These are phyloP conservation scores for Lates japonicus DNA, from an alignment of 2,797 vertebrate species.

Conservation along the genomic window DNA sequence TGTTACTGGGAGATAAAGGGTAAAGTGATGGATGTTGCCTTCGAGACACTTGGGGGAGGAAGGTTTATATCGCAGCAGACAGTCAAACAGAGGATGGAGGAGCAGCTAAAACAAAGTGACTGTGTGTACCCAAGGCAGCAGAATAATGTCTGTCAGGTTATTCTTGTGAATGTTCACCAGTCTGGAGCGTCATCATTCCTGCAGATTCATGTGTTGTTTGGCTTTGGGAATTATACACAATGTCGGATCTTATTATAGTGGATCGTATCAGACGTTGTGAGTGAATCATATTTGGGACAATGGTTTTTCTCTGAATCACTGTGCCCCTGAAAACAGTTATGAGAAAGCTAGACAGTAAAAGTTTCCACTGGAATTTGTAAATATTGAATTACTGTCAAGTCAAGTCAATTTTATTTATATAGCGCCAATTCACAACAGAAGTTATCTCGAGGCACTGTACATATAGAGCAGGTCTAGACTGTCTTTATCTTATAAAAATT, in stretches of 20 bases:
- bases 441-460: too few species aligned
- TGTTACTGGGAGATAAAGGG: conserved; percentile 43
- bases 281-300: conserved; percentile 22
- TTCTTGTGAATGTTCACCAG: conserved; percentile 1
- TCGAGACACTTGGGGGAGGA: conserved; percentile 62
- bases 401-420: too few species aligned
- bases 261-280: conserved; percentile 2
- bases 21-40: conserved; percentile 69
- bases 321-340: neutral
- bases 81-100: conserved; percentile 36
- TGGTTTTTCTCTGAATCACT: neutral
- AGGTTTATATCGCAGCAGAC: conserved; percentile 47
- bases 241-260: neutral
- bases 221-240: neutral
- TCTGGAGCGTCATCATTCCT: neutral
- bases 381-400: neutral
- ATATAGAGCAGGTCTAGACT: too few species aligned
- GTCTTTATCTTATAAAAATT: too few species aligned
- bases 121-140: conserved; percentile 5
- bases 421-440: too few species aligned
- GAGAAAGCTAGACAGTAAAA: conserved; percentile 4
- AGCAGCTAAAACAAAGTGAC: conserved; percentile 21
- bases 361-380: conserved; percentile 10
- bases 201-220: conserved; percentile 14
- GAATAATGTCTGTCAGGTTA: conserved; percentile 2